A percentile compares a stretch with the other conserved stretches of the same genome.
These are phyloP conservation scores for Ctenochaetus hawaiiensis DNA, from an alignment of 2,797 vertebrate genomes.

Conservation along the genomic window DNA sequence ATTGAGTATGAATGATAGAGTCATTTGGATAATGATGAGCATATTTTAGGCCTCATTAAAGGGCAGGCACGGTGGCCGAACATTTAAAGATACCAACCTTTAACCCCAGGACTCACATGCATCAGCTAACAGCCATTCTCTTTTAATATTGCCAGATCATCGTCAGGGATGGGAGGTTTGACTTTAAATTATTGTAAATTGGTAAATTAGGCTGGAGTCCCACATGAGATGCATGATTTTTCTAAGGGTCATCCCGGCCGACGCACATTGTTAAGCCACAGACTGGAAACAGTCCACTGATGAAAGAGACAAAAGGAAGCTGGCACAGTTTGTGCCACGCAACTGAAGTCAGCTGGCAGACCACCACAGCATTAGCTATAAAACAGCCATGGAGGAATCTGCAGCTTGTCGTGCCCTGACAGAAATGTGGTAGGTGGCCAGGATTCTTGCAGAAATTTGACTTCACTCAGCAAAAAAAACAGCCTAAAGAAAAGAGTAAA, in stretches of 20 bases:
- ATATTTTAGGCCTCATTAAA: conserved; percentile 49
- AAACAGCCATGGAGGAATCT: conserved; percentile 54
- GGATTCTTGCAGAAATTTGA: conserved; percentile 33
- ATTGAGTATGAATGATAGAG: conserved; percentile 44
- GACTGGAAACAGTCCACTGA: conserved; percentile 42
- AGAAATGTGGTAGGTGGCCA: conserved; percentile 43
- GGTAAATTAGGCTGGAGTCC: conserved; percentile 33
- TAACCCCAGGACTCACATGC: conserved; percentile 3
- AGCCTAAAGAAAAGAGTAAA: conserved; percentile 22
- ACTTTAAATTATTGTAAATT: conserved; percentile 48
- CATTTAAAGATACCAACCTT: conserved; percentile 39
- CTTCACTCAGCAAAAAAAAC: conserved; percentile 53
- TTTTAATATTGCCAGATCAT: conserved; percentile 28
- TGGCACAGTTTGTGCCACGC: conserved; percentile 43
- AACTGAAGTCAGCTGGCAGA: conserved; percentile 67
- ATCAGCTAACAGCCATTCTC: conserved; percentile 21
- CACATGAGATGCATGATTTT: conserved; percentile 29
- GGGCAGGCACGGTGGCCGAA: conserved; percentile 15
- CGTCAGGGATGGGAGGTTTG: conserved; percentile 37
- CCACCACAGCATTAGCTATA: conserved; percentile 51
- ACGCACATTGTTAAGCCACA: conserved; percentile 50
- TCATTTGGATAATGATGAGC: conserved; percentile 45
- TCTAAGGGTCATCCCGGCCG: conserved; percentile 29
- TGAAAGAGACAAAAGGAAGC: conserved; percentile 52
- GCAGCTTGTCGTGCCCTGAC: conserved; percentile 40